These are phyloP conservation scores for Ailuropoda melanoleuca DNA, from an alignment of 2,113 vertebrate genomes.

Conservation along the genomic window DNA sequence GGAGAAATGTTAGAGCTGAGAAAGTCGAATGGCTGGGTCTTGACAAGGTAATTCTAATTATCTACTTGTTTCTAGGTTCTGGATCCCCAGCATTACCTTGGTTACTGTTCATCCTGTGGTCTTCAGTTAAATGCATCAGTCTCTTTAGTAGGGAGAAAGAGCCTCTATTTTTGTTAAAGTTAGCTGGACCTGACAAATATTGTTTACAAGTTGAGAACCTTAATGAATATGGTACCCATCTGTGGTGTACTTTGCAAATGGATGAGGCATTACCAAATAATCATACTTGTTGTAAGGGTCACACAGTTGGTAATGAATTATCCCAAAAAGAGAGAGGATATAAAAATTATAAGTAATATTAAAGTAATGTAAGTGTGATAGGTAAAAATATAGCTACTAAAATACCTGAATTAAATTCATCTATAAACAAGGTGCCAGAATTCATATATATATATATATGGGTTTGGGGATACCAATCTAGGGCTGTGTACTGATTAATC, in stretches of 20 bases:
- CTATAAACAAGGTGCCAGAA: slow-evolving; percentile 75
- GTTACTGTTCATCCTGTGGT: background rate
- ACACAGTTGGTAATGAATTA: slow-evolving; percentile 55
- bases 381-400: slow-evolving; percentile 55
- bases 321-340: background rate
- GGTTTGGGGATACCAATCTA: slow-evolving; percentile 77
- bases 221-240: slow-evolving; percentile 47
- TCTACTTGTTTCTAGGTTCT: background rate
- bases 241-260: slow-evolving; percentile 75
- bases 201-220: background rate
- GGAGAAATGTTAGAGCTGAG: background rate
- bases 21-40: background rate
- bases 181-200: background rate
- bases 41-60: background rate
- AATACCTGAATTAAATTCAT: slow-evolving; percentile 17
- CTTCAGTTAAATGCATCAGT: background rate
- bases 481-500: slow-evolving; percentile 84
- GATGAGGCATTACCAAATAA: slow-evolving; percentile 63
- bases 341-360: slow-evolving; percentile 6
- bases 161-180: background rate
- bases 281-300: slow-evolving; percentile 33
- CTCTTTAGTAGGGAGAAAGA: background rate
- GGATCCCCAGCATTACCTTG: background rate
- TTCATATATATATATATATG: slow-evolving; percentile 77
- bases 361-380: background rate